phyloP scores from a whole-genome alignment of 2,797 vertebrate genomes.

The Pitangus sulphuratus region DNA sequence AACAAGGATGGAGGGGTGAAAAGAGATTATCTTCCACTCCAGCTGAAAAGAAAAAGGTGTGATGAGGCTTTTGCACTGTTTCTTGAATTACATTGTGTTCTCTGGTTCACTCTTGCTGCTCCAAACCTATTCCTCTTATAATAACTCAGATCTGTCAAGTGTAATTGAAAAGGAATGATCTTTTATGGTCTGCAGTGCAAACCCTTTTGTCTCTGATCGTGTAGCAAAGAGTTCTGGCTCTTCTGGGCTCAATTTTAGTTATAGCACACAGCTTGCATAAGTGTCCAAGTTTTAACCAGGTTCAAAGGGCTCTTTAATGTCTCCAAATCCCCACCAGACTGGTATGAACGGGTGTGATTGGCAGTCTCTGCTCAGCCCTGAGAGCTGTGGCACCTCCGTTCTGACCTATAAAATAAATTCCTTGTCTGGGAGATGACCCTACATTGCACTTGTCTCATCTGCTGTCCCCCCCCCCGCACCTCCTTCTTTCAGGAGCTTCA shows the following conservation, averaged over 20 bases:
- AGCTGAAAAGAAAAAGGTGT: background rate
- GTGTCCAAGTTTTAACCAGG: background rate
- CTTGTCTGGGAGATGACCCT: background rate
- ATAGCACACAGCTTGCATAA: background rate
- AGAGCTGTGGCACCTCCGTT: background rate
- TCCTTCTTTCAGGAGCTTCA: background rate
- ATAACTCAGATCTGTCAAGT: background rate
- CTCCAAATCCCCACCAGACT: background rate
- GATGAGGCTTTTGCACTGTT: background rate
- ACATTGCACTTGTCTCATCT: background rate
- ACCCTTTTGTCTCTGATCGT: background rate
- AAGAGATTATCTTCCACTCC: background rate
- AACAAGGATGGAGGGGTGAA: background rate
- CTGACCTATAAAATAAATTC: background rate
- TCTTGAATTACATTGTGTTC: background rate
- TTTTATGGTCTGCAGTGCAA: background rate
- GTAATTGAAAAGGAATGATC: constrained; percentile 26
- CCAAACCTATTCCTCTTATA: background rate
- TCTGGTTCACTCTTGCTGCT: background rate
- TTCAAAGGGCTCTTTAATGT: background rate
- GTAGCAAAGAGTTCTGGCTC: background rate
- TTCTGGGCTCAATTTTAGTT: background rate
- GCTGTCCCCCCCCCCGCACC: background rate
- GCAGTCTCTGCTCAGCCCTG: background rate
- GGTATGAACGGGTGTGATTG: background rate